These are phyloP conservation scores for Oryzias sinensis DNA, from an alignment of 2,797 vertebrate genomes.

Conservation along the genomic window DNA sequence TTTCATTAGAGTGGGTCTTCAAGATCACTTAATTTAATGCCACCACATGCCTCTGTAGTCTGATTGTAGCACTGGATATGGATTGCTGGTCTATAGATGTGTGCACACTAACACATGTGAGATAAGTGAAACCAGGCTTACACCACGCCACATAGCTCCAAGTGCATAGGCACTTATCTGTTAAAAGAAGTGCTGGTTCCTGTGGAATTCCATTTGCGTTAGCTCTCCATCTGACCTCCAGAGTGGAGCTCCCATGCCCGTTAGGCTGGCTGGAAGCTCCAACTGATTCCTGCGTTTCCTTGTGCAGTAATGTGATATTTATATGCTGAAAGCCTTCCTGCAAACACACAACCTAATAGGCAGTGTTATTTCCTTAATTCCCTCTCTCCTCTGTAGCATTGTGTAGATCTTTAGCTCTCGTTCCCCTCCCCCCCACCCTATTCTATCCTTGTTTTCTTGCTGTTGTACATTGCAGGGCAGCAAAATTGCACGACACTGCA, in stretches of 20 bases:
- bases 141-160: constrained; percentile 51
- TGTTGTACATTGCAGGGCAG: constrained; percentile 65
- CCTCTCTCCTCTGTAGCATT: constrained; percentile 36
- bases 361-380: constrained; percentile 35
- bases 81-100: constrained; percentile 17
- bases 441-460: constrained; percentile 39
- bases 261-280: constrained; percentile 71
- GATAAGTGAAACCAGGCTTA: constrained; percentile 43
- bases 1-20: neutral
- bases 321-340: constrained; percentile 79
- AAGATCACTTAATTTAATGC: neutral
- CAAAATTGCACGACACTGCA: constrained; percentile 48
- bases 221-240: constrained; percentile 66
- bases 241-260: constrained; percentile 65
- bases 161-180: constrained; percentile 58
- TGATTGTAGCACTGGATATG: neutral
- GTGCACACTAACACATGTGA: constrained; percentile 30
- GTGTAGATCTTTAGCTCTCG: constrained; percentile 44
- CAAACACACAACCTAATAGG: constrained; percentile 52
- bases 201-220: constrained; percentile 70
- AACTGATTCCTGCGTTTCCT: constrained; percentile 77
- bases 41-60: neutral
- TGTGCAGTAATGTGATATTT: constrained; percentile 84
- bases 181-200: constrained; percentile 62
- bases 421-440: constrained; percentile 20